Base-by-base conservation (phyloP, 2,113 vertebrate species). In the Neodontobutis hainanensis region DNA sequence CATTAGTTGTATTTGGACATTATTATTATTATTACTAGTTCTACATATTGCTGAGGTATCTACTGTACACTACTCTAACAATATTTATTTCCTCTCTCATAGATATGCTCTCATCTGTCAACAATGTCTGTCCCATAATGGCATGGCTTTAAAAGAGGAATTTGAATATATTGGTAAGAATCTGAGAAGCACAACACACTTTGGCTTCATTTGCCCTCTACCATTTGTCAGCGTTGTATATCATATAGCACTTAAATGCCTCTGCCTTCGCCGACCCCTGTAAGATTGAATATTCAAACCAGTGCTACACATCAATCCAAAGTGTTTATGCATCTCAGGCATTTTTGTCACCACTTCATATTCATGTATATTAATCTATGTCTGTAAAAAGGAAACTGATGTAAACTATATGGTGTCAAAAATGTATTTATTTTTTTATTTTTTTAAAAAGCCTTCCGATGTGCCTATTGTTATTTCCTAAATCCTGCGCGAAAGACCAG, bases 81-180 rank as follows among this genome's bases (percentile, higher is more conserved):
- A n/a, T 32, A 59, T 67, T 82, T 83, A 64, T 83, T 87, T 45
- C 36, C 80, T 78, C 27, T 75, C 76, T 70, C 80, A n/a, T 82
- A 99, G 97, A 90, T 99, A 96, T 0, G 97, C 97, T 52, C 95
- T 99, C 83, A 93, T 99, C 91, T 99, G 97, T 90, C 97, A 99
- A 83, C 97, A 99, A 61, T 99, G 97, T 89, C 93, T 95, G 89
- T 98, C 96, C 77, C 97, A 99, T 89, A 99, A 99, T 89, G 97
- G 97, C 79, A 99, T 99, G 97, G 96, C 97, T 84, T 93, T 99
- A 92, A 98, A 96, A 80, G 97, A 99, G 85, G 97, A 99, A 87
- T 99, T 97, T 93, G 97, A 99, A 92, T 99, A 97, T 47, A 73
- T 96, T 86, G 97, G 97, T 99, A 94, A 97, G 97, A 84, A 82